A percentile compares a stretch with the other conserved stretches of the same genome.
These are phyloP conservation scores for Blera fallax DNA, from an alignment of 2,888 invertebrate genomes.

Conservation along the genomic window DNA sequence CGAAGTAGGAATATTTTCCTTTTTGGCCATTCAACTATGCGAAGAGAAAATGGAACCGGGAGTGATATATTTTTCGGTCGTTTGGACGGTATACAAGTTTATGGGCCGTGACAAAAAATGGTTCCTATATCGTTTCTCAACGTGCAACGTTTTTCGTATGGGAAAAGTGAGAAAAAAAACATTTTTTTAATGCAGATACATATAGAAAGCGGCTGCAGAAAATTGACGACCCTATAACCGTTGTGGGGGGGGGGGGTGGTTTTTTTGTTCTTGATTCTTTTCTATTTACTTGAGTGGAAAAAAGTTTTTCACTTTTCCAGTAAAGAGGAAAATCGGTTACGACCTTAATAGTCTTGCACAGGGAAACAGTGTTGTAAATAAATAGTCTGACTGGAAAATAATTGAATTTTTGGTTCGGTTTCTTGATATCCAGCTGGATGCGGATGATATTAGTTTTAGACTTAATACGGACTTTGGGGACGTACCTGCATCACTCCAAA, in stretches of 20 bases:
- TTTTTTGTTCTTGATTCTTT: conserved; percentile 21
- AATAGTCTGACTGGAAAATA: conserved; percentile 56
- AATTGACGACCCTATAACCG: conserved; percentile 65
- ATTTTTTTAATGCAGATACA: conserved; percentile 21
- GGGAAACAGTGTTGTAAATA: conserved; percentile 23
- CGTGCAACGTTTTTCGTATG: conserved; percentile 29
- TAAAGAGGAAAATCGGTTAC: conserved; percentile 49
- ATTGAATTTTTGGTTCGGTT: conserved; percentile 38
- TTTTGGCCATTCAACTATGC: conserved; percentile 39
- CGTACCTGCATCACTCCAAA: no score
- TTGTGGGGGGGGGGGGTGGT: conserved; percentile 17
- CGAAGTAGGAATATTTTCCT: conserved; percentile 20
- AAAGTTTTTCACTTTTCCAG: conserved; percentile 54
- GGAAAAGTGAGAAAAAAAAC: background rate
- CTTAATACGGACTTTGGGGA: no score
- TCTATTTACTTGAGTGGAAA: conserved; percentile 39
- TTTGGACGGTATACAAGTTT: conserved; percentile 68
- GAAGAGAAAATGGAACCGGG: conserved; percentile 39
- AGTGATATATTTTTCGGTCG: conserved; percentile 71
- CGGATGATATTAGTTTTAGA: background rate
- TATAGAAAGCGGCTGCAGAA: conserved; percentile 62
- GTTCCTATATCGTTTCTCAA: conserved; percentile 68
- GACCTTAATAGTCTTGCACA: conserved; percentile 41
- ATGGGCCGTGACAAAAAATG: conserved; percentile 71
- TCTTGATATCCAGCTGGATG: background rate